These are phyloP conservation scores for Heliconius himera DNA, from an alignment of 1,140 invertebrate species.

Conservation along the genomic window DNA sequence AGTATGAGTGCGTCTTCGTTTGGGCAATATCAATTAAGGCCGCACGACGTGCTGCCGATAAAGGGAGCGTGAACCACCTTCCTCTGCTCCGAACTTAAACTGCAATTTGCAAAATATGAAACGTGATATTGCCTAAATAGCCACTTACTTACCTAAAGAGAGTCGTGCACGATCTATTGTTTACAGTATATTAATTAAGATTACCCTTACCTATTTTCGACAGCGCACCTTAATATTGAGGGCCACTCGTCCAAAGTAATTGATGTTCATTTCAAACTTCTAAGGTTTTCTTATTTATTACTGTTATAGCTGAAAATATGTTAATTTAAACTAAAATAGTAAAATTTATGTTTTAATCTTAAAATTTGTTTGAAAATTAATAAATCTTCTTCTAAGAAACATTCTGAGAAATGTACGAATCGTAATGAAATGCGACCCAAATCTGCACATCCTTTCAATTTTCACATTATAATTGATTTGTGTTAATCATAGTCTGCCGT, in stretches of 20 bases:
- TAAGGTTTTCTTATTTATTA: background rate
- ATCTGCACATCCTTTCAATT: conserved; percentile 27
- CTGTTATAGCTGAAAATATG: background rate
- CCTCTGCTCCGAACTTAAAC: conserved; percentile 54
- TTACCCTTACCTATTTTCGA: conserved; percentile 32
- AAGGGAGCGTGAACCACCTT: conserved; percentile 46
- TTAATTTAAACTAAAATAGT: background rate
- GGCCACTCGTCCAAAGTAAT: conserved; percentile 20
- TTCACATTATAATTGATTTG: conserved; percentile 36
- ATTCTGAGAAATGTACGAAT: background rate
- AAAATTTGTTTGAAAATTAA: background rate
- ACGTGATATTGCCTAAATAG: conserved; percentile 77
- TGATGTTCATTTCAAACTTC: background rate
- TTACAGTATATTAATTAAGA: conserved; percentile 66
- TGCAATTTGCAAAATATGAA: conserved; percentile 70
- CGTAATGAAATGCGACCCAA: background rate
- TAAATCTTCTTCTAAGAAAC: background rate
- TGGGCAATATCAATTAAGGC: conserved; percentile 72
- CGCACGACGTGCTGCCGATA: conserved; percentile 57
- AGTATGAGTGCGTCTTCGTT: conserved; percentile 55
- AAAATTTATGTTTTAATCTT: background rate
- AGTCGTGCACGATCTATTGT: conserved; percentile 49
- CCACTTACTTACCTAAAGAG: conserved; percentile 60
- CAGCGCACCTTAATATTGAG: conserved; percentile 22
- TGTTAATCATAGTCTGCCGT: conserved; percentile 16